Percentiles rank a stretch among this genome's conserved stretches.
Conservation (phyloP, 2,113 vertebrate genomes). For the Scalopus aquaticus region DNA sequence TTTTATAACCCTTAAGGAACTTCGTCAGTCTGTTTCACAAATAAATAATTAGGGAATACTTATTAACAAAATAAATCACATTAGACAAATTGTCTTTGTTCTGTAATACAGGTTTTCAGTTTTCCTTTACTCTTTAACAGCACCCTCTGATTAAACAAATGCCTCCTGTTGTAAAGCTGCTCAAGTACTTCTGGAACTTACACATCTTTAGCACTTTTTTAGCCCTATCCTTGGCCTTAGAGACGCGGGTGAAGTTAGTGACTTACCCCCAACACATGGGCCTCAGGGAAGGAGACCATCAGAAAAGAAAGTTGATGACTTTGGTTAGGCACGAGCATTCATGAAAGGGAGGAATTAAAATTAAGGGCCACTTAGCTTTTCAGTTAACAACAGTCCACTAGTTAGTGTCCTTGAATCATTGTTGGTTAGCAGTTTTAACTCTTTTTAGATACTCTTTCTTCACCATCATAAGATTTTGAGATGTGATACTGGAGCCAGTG, state of each 20-base stretch:
- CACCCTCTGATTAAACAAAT: not conserved
- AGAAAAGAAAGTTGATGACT: not conserved
- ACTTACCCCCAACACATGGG: not conserved
- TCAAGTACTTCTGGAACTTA: not conserved
- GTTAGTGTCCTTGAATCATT: not conserved
- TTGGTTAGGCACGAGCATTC: not conserved
- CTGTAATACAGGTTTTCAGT: not conserved
- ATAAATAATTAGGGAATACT: not conserved
- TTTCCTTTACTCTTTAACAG: not conserved
- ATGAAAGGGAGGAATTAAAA: not conserved
- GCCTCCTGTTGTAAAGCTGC: not conserved
- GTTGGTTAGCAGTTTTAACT: not conserved
- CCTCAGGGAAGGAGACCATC: not conserved
- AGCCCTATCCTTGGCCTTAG: not conserved
- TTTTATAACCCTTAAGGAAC: not conserved
- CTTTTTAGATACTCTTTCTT: conserved; percentile 10
- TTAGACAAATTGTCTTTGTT: not conserved
- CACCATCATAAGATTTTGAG: not conserved
- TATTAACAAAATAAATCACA: not conserved
- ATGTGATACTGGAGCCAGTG: not conserved
- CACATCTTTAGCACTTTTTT: not conserved
- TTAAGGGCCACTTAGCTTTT: not conserved
- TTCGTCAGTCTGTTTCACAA: not conserved
- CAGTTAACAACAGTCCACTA: not conserved
- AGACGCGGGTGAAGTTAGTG: not conserved